phyloP scores from a whole-genome alignment of 2,797 vertebrate genomes.

The Phylloscopus collybita region DNA sequence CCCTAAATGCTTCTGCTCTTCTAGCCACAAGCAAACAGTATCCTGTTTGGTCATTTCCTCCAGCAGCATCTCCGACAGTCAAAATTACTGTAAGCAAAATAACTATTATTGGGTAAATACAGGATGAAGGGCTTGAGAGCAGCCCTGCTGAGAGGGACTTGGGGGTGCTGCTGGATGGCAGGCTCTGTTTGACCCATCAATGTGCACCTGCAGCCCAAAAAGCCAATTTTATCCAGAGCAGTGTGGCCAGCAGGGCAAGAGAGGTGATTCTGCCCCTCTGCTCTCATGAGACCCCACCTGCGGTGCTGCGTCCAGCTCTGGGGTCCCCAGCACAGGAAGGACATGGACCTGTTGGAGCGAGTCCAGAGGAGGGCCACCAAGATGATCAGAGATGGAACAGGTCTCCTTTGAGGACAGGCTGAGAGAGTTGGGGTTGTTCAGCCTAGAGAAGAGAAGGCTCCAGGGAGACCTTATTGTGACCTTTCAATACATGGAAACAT shows the following conservation, averaged over 20 bases:
- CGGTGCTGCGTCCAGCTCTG: neutral
- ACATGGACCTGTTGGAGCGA: neutral
- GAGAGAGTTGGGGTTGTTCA: neutral
- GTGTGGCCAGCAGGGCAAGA: rapidly evolving
- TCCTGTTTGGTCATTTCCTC: neutral
- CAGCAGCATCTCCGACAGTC: neutral
- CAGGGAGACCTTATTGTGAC: neutral
- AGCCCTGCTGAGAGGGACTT: neutral
- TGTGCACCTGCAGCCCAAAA: neutral
- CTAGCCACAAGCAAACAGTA: neutral
- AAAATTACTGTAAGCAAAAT: neutral
- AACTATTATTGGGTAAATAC: neutral
- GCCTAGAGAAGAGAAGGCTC: neutral
- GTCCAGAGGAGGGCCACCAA: neutral
- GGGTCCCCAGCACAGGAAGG: neutral
- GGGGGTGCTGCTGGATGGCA: neutral
- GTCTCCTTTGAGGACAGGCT: neutral
- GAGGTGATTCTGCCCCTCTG: neutral
- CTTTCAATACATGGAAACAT: neutral
- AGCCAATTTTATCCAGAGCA: rapidly evolving
- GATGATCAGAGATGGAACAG: neutral
- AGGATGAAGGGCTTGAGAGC: neutral
- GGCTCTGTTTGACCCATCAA: neutral
- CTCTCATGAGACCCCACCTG: neutral
- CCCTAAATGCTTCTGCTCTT: neutral